Percentiles rank a stretch among this genome's conserved stretches.
Conservation (phyloP, 2,113 vertebrate genomes). For the Xenopus laevis region DNA sequence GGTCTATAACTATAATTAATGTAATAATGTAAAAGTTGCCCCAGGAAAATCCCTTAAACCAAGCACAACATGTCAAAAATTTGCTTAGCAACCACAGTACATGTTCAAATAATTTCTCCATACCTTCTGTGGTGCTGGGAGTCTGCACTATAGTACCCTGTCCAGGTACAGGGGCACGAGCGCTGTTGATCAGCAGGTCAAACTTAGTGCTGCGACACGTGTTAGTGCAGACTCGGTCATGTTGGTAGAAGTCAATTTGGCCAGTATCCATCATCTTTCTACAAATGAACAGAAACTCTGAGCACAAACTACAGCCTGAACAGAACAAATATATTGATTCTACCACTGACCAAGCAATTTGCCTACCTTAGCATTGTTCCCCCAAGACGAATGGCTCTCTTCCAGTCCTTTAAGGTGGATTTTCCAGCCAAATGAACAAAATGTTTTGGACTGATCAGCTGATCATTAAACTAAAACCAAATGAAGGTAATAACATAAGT, state of each 20-base stretch:
- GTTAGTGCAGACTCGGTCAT: conserved; percentile 89
- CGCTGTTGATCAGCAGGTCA: conserved; percentile 84
- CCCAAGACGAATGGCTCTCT: conserved; percentile 89
- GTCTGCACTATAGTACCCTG: conserved; percentile 75
- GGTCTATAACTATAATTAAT: no score
- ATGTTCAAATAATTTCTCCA: background rate
- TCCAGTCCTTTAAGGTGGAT: conserved; percentile 94
- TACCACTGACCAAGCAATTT: background rate
- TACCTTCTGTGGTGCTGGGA: conserved; percentile 78
- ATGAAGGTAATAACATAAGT: background rate
- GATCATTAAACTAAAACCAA: conserved; percentile 81
- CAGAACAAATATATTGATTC: no score
- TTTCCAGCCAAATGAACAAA: conserved; percentile 94
- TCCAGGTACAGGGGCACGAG: conserved; percentile 74
- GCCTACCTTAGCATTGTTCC: conserved; percentile 92
- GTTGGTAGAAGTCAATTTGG: conserved; percentile 94
- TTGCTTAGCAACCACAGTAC: no score
- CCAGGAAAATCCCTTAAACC: no score
- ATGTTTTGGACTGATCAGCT: conserved; percentile 92
- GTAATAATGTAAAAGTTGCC: no score
- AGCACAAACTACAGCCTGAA: background rate
- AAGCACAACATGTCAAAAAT: no score
- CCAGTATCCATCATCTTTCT: conserved; percentile 97
- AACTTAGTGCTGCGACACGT: conserved; percentile 94
- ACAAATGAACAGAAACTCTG: conserved; percentile 11